A percentile compares a stretch with the other conserved stretches of the same genome.
phyloP scores from a whole-genome alignment of 2,797 vertebrate species.

The Chloroceryle inda region DNA sequence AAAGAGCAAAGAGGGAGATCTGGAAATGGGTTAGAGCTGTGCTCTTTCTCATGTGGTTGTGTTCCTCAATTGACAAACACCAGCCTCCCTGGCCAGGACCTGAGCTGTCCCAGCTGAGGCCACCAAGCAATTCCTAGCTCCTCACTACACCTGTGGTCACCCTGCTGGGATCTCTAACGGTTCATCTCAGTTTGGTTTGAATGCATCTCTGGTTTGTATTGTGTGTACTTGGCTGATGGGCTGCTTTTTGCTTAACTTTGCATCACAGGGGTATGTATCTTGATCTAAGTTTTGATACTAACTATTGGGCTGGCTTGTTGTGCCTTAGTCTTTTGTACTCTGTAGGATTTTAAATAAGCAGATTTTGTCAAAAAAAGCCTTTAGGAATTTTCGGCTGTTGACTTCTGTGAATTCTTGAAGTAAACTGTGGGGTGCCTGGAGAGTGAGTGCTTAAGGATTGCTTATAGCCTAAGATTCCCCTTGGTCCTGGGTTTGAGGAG shows the following conservation, averaged over 20 bases:
- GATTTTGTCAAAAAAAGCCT: background rate
- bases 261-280: rapidly evolving
- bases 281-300: background rate
- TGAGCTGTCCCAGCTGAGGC: background rate
- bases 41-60: rapidly evolving
- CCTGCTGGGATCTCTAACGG: rapidly evolving
- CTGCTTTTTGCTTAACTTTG: background rate
- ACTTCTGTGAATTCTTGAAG: background rate
- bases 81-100: background rate
- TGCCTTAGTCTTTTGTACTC: background rate
- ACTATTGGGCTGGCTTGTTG: background rate
- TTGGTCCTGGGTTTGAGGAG: background rate
- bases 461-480: background rate
- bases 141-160: background rate
- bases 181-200: background rate
- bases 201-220: rapidly evolving
- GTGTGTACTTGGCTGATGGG: background rate
- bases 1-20: background rate
- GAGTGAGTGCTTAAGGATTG: background rate
- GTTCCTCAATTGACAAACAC: background rate
- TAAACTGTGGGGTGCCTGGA: background rate
- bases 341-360: background rate
- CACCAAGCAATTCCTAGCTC: background rate
- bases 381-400: background rate
- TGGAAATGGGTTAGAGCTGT: background rate